A percentile compares a stretch with the other conserved stretches of the same genome.
Evolutionary conservation across 2,888 invertebrate species (phyloP).

Genomic region (Cepaea hortensis): DNA sequence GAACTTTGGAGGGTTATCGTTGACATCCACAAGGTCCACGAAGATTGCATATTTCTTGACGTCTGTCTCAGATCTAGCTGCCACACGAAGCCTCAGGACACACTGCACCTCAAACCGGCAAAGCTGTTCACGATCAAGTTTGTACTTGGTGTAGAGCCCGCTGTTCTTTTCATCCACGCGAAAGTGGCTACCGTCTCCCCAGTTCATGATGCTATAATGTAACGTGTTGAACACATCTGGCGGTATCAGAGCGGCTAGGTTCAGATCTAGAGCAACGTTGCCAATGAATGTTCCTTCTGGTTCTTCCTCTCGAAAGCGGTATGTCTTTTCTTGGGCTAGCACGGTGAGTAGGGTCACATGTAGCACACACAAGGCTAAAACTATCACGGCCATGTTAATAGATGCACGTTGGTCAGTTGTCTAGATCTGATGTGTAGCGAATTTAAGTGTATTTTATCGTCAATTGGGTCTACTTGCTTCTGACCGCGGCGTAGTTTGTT

Average conservation of each 20-base stretch:
- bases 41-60: conserved; percentile 64
- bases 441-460: neutral
- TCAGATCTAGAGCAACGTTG: conserved; percentile 62
- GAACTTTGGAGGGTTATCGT: conserved; percentile 71
- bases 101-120: conserved; percentile 60
- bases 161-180: conserved; percentile 60
- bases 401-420: neutral
- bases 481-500: neutral
- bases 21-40: conserved; percentile 67
- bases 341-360: neutral
- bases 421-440: no score
- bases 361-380: neutral
- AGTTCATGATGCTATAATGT: conserved; percentile 61
- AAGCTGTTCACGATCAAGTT: conserved; percentile 62
- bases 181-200: conserved; percentile 57
- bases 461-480: neutral
- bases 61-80: conserved; percentile 59
- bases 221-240: conserved; percentile 55
- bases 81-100: conserved; percentile 61
- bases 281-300: conserved; percentile 55
- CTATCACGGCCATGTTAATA: neutral
- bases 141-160: conserved; percentile 53
- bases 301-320: conserved; percentile 47
- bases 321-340: conserved; percentile 38
- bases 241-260: conserved; percentile 57